Evolutionary conservation across 64 coral and sea anemone genomes (phyloP), one percentile per base, ranked within the genome.

Genomic region (Cladopsammia gracilis): DNA sequence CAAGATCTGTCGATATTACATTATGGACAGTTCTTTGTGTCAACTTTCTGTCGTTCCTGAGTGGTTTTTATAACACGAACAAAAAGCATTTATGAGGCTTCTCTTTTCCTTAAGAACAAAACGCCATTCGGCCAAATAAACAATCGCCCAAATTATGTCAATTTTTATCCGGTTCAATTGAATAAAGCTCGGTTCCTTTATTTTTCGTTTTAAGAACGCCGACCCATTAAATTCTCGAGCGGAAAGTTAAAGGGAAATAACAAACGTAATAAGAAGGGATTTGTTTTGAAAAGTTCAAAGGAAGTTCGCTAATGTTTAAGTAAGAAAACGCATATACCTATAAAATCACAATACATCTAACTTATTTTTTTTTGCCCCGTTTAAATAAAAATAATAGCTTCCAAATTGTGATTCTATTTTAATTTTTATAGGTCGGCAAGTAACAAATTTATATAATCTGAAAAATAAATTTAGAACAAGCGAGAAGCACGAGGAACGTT

Each of bases 1-100:
- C 80, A 84, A 84, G 80, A 84, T 84, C 16, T 65, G 44, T 18
- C 20, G 80, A 84, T 84, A 84, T 84, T 84, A 64, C 61, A 84
- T 67, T 84, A 84, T 50, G 60, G 19, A 67, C 60, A 67, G 80
- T 10, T 50, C 62, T 66, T 67, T 84, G 80, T 84, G 80, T 67
- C 80, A 84, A 84, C 61, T 64, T 13, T 84, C 15, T 50, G 80
- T 84, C 80, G 43, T 12, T 1, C 26, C 23, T 84, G 80, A 84
- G 80, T 84, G 80, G 80, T n/a, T n/a, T 84, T 64, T 64, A 84
- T 84, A 49, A 49, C 19, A 66, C 67, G 8, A 10, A 84, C 80
- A 67, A 84, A 83, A 67, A 84, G 80, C 80, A 67, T 84, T 49
- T 48, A 19, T 49, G 45, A 43, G 12, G 80, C 43, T 42, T 42